These are phyloP conservation scores for Pipistrellus nathusii DNA, from an alignment of 2,797 vertebrate genomes.

Conservation along the genomic window DNA sequence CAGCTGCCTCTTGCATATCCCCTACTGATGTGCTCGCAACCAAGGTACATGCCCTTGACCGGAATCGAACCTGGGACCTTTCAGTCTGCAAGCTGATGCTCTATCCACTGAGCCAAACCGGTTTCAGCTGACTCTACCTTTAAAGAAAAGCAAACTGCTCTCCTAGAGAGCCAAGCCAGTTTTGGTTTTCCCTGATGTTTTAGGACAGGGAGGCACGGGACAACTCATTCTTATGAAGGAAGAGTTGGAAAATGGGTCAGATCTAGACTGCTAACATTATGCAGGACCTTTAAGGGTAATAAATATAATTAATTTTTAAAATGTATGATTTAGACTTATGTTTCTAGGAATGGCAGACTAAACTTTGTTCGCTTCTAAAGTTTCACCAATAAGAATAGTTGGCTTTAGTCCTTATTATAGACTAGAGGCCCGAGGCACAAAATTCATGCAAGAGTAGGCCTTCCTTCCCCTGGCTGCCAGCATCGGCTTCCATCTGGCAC, in stretches of 20 bases:
- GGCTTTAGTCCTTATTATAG: background rate
- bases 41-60: no score
- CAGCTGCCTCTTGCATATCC: no score
- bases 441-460: no score
- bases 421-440: background rate
- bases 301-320: background rate
- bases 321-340: background rate
- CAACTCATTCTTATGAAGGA: background rate
- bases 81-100: no score
- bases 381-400: background rate
- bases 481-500: no score
- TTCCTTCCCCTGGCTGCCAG: no score
- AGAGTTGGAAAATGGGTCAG: background rate
- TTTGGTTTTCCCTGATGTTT: background rate
- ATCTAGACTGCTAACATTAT: background rate
- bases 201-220: background rate
- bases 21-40: no score
- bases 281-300: conserved; percentile 28
- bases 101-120: no score
- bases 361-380: background rate
- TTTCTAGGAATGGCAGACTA: background rate
- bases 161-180: background rate
- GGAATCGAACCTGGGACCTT: no score
- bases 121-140: background rate
- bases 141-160: conserved; percentile 21